phyloP scores from a whole-genome alignment of 1,140 invertebrate species.

The Tenebrio molitor region DNA sequence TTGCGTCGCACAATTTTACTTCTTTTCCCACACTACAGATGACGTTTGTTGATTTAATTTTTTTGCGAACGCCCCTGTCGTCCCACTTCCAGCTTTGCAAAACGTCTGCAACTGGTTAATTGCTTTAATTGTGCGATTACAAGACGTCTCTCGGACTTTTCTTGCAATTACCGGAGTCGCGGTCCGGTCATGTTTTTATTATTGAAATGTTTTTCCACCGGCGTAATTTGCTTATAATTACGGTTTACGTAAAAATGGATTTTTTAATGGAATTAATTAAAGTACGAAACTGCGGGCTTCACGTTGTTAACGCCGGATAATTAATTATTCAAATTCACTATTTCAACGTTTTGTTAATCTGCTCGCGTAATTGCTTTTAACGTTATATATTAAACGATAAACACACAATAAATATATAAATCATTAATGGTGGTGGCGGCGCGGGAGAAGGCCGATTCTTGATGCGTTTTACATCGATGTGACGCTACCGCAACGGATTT shows the following conservation, averaged over 20 bases:
- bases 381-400: constrained; percentile 38
- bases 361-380: constrained; percentile 38
- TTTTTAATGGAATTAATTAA: constrained; percentile 40
- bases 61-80: no score
- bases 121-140: constrained; percentile 31
- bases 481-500: background rate
- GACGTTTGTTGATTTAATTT: no score
- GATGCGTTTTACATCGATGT: constrained; percentile 1
- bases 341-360: constrained; percentile 39
- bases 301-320: constrained; percentile 39
- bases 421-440: constrained; percentile 7
- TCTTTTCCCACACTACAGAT: no score
- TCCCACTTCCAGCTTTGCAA: background rate
- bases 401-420: constrained; percentile 39
- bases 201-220: constrained; percentile 25
- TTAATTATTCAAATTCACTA: constrained; percentile 41
- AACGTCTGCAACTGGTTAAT: constrained; percentile 20
- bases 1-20: no score
- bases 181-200: constrained; percentile 32
- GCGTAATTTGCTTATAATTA: constrained; percentile 36
- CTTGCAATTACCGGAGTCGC: constrained; percentile 4
- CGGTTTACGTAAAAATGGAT: constrained; percentile 38
- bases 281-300: constrained; percentile 39
- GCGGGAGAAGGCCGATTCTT: background rate
- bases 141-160: constrained; percentile 20